Conservation (phyloP, 1,140 invertebrate genomes). For the Hypsibius dujardini region DNA sequence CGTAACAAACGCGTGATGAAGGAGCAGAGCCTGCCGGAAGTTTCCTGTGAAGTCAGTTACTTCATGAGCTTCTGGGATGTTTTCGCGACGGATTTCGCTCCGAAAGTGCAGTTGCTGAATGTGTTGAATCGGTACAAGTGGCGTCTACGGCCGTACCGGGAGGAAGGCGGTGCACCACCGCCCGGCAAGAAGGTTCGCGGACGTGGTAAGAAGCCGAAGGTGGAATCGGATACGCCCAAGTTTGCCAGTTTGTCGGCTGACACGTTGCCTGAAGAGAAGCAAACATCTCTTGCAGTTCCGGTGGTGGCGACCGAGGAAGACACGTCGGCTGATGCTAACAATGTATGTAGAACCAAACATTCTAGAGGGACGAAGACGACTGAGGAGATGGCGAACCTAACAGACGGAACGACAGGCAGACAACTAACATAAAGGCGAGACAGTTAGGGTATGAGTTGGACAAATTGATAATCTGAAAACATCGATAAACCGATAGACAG, state of each 20-base stretch:
- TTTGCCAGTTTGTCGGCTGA: background rate
- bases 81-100: background rate
- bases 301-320: background rate
- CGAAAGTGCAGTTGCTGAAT: background rate
- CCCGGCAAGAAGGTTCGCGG: background rate
- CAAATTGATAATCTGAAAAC: too few species aligned
- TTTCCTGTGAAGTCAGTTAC: background rate
- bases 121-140: background rate
- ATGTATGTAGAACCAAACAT: too few species aligned
- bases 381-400: background rate
- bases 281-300: background rate
- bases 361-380: conserved; percentile 1
- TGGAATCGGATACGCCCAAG: background rate
- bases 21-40: background rate
- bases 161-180: background rate
- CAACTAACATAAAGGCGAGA: background rate
- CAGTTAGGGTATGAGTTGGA: too few species aligned
- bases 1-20: background rate
- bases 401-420: background rate
- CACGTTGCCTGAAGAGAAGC: background rate
- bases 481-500: too few species aligned
- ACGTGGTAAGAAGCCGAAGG: background rate
- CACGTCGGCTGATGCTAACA: too few species aligned
- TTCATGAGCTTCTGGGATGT: conserved; percentile 1
- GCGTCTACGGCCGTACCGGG: background rate